These are phyloP conservation scores for Nerophis ophidion DNA, from an alignment of 2,113 vertebrate species.

Conservation along the genomic window DNA sequence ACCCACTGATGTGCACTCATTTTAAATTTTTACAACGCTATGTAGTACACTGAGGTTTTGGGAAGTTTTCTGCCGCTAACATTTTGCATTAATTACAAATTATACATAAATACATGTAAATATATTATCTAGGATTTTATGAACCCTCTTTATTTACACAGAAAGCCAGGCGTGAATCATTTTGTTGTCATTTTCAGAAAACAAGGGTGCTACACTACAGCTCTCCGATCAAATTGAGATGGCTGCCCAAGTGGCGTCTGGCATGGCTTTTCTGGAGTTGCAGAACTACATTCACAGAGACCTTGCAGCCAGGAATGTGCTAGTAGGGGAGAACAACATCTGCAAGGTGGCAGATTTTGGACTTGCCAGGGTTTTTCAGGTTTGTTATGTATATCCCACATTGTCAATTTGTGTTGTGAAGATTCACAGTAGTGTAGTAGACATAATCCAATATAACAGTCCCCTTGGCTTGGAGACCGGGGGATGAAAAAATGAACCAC, in stretches of 20 bases:
- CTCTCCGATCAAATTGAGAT: constrained; percentile 82
- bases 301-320: constrained; percentile 91
- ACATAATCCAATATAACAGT: too few relatives aligned
- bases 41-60: neutral
- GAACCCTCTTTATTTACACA: neutral
- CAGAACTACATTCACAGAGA: constrained; percentile 97
- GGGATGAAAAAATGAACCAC: neutral
- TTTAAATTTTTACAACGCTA: too few relatives aligned
- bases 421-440: neutral
- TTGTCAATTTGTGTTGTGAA: neutral
- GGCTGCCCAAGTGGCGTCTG: constrained; percentile 87
- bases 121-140: neutral
- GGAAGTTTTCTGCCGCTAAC: neutral
- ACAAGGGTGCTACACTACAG: constrained; percentile 45
- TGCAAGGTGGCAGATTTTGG: constrained; percentile 98
- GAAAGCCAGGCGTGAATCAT: neutral
- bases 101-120: neutral
- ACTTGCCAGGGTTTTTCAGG: constrained; percentile 91
- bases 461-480: neutral
- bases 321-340: constrained; percentile 89
- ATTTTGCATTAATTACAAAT: neutral
- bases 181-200: constrained; percentile 42
- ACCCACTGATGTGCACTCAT: too few relatives aligned
- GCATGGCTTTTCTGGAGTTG: constrained; percentile 92
- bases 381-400: constrained; percentile 29